Base-by-base conservation (phyloP, 1,140 invertebrate species). In the Coptotermes formosanus region DNA sequence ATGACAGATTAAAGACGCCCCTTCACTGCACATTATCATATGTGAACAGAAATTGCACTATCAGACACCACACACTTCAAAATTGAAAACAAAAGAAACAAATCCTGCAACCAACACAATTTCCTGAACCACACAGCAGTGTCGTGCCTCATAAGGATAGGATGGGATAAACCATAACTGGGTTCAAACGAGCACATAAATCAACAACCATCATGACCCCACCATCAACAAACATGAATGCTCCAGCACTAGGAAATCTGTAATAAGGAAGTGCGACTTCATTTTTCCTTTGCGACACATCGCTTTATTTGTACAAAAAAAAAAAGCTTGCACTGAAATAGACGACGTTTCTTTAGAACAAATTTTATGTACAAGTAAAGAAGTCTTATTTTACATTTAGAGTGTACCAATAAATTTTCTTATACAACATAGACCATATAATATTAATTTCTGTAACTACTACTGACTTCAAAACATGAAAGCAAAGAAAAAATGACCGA, bases 231-330 rank as follows among this genome's bases (percentile, higher is more conserved):
- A 2, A 21, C 21, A 64, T 12, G 59, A 23, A 64, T 64, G 19
- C 25, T 23, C 25, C 19, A 19, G 25, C 19, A 64, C 12, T n/a
- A 64, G 59, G 14, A 64, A 48, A 48, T 48, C 45, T 48, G 9
- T 48, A 48, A 48, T 64, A 64, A 9, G 19, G 59, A 1, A 75
- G 0, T 14, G n/a, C n/a, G n/a, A 11, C 9, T 75, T 75, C 25
- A 64, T 64, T 75, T 30, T 59, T 59, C n/a, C n/a, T 8, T 30
- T 75, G 64, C n/a, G 64, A 75, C 16, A 75, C n/a, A 75, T 25
- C 25, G 25, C 19, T 64, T 75, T 75, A 75, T 75, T 75, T 75
- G 25, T 75, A 75, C 64, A 75, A 75, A 75, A 75, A 75, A 75
- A 75, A 75, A 75, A 23, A 64, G 12, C 19, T 69, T 69, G 64